Evolutionary conservation across 92 coral and sea anemone genomes (phyloP).

Genomic region (Porites rus): DNA sequence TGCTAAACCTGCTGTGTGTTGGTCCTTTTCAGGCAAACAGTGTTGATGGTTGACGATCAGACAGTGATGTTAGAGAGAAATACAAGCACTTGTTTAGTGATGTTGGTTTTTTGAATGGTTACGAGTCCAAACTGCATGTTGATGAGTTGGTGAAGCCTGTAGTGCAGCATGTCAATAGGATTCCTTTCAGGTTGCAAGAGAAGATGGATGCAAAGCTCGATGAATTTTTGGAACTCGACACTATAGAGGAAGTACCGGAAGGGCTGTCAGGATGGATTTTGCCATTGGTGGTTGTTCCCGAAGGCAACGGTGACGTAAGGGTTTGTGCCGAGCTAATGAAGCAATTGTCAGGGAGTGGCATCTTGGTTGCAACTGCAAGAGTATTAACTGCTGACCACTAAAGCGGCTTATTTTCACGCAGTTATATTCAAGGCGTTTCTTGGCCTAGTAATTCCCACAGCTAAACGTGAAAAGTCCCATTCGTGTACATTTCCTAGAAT

Average conservation of each 20-base stretch:
- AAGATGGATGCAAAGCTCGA: slow-evolving; percentile 37
- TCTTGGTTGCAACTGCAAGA: background rate
- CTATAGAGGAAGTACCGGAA: slow-evolving; percentile 25
- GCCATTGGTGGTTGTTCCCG: slow-evolving; percentile 14
- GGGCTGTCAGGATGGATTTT: slow-evolving; percentile 10
- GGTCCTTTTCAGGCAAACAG: slow-evolving; percentile 3
- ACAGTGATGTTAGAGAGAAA: background rate
- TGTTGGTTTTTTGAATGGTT: slow-evolving; percentile 48
- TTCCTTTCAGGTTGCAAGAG: slow-evolving; percentile 48
- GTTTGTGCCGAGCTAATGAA: background rate
- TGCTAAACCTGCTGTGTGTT: background rate
- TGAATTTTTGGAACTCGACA: slow-evolving; percentile 22
- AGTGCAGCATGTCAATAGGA: slow-evolving; percentile 32
- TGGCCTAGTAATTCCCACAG: too few species aligned
- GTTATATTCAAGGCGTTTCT: too few species aligned
- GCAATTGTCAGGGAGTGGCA: background rate
- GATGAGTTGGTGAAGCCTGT: slow-evolving; percentile 42
- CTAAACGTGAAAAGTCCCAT: too few species aligned
- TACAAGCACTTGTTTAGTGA: slow-evolving; percentile 18
- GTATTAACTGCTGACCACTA: too few species aligned
- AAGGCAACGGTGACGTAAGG: background rate
- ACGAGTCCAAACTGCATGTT: slow-evolving; percentile 47
- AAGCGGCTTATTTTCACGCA: too few species aligned
- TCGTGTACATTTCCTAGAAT: too few species aligned
- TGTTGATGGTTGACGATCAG: background rate